Evolutionary conservation across 2,113 vertebrate genomes (phyloP).

Genomic region (Rhinogobius similis): DNA sequence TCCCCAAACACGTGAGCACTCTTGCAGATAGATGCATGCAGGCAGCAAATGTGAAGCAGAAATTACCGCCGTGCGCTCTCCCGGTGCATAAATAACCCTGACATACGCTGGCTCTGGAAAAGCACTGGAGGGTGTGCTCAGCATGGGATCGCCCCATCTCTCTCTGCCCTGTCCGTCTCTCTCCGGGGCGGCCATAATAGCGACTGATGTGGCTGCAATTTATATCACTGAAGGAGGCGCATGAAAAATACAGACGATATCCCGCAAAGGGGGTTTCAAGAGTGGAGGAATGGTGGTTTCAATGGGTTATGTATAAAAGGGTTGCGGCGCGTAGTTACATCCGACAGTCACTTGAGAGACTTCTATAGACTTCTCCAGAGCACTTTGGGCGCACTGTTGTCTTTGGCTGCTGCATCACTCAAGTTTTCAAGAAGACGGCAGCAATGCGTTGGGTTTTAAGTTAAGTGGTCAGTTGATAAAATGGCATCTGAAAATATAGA

Average conservation of each 20-base stretch:
- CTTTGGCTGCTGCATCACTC: background rate
- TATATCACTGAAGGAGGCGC: slow-evolving; percentile 53
- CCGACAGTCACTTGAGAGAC: slow-evolving; percentile 35
- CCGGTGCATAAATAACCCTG: slow-evolving; percentile 20
- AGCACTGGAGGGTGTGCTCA: slow-evolving; percentile 42
- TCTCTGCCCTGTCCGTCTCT: slow-evolving; percentile 47
- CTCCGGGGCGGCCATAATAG: slow-evolving; percentile 53
- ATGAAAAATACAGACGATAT: slow-evolving; percentile 60
- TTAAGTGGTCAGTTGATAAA: slow-evolving; percentile 6
- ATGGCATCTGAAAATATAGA: background rate
- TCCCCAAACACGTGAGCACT: background rate
- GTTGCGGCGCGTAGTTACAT: slow-evolving; percentile 35
- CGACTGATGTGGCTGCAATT: slow-evolving; percentile 57
- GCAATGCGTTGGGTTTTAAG: background rate
- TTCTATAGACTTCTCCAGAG: slow-evolving; percentile 22
- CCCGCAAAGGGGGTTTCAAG: slow-evolving; percentile 49
- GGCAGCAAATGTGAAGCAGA: slow-evolving; percentile 12
- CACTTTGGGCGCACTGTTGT: slow-evolving; percentile 17
- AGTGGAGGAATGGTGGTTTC: slow-evolving; percentile 21
- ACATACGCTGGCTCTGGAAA: slow-evolving; percentile 19
- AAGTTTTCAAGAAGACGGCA: background rate
- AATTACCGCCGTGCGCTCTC: slow-evolving; percentile 22
- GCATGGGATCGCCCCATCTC: slow-evolving; percentile 54
- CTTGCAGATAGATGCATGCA: slow-evolving; percentile 9
- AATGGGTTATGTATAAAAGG: slow-evolving; percentile 20